Base-by-base conservation (phyloP, 2,797 vertebrate genomes). In the Channallabes apus region DNA sequence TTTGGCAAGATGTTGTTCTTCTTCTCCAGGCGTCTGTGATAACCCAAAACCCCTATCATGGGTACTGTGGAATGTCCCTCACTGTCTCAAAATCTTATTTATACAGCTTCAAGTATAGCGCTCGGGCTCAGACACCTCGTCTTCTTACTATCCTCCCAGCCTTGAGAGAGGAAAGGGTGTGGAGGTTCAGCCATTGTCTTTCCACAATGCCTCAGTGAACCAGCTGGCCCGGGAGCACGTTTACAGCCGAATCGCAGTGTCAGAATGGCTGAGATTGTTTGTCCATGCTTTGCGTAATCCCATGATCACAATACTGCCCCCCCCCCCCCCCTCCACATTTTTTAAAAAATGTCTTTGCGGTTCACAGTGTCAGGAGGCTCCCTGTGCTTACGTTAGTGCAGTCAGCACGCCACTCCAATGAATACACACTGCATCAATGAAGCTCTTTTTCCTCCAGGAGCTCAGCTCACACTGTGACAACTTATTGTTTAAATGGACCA, bases 71-170 rank as follows among this genome's bases (percentile, higher is more conserved):
- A 82, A 85, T 83, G 79, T 83, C 79, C 56, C 61, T 82, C 80
- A 76, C 61, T 58, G 22, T 9, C 71, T 78, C 80, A 68, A 89
- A 46, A 54, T 91, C 89, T 90, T 91, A 89, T 91, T 91, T 91
- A 59, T 88, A 86, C 91, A 91, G 91, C 86, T 83, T 68, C 20
- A 65, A 86, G 82, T 85, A 54, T 54, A 82, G 65, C 22, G 56
- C 51, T 41, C 17, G 54, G 54, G 58, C 58, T 72, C 68, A 76
- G 83, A 83, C 78, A 41, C 83, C 84, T 54, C 68, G 32, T 69
- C 38, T 2, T 85, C 46, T 54, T 18, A 65, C 85, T 88, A 88
- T 90, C 91, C 85, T 92, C 64, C 62, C 85, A 72, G 86, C 88
- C 27, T 32, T 77, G 80, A 35, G 65, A 81, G 93, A 85, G 93